Evolutionary conservation across 2,797 vertebrate genomes (phyloP).

Genomic region (Periophthalmus magnuspinnatus): DNA sequence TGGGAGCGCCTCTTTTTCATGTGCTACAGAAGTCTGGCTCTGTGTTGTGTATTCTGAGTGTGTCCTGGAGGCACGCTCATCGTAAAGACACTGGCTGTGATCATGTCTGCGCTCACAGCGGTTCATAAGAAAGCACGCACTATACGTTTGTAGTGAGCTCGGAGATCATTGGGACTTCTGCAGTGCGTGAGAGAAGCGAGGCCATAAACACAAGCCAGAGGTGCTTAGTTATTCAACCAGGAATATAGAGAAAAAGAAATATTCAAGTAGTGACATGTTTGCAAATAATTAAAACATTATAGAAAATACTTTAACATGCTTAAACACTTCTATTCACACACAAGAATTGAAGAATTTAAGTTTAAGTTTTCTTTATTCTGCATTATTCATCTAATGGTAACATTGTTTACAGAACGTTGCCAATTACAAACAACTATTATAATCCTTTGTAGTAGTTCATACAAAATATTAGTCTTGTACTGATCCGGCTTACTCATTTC

Average conservation of each 20-base stretch:
- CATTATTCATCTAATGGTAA: too few relatives aligned
- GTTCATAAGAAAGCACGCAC: conserved; percentile 18
- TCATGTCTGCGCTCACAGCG: conserved; percentile 17
- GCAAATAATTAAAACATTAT: too few relatives aligned
- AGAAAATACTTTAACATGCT: too few relatives aligned
- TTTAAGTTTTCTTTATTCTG: too few relatives aligned
- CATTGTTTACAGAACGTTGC: too few relatives aligned
- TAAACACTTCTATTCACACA: too few relatives aligned
- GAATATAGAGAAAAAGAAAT: neutral
- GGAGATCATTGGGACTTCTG: conserved; percentile 9
- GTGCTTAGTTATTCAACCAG: neutral
- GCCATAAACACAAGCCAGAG: neutral
- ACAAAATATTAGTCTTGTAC: too few relatives aligned
- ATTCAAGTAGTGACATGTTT: neutral
- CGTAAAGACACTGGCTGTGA: conserved; percentile 29
- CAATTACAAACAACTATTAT: too few relatives aligned
- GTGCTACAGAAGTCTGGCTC: conserved; percentile 26
- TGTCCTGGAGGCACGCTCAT: conserved; percentile 38
- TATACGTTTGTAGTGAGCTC: conserved; percentile 3
- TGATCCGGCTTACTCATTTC: too few relatives aligned
- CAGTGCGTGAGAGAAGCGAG: neutral
- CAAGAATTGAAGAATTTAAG: too few relatives aligned
- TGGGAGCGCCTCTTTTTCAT: conserved; percentile 22
- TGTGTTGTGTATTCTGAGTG: conserved; percentile 18
- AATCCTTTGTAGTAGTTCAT: too few relatives aligned